Base-by-base conservation (phyloP, 2,113 vertebrate genomes). In the Istiophorus platypterus region DNA sequence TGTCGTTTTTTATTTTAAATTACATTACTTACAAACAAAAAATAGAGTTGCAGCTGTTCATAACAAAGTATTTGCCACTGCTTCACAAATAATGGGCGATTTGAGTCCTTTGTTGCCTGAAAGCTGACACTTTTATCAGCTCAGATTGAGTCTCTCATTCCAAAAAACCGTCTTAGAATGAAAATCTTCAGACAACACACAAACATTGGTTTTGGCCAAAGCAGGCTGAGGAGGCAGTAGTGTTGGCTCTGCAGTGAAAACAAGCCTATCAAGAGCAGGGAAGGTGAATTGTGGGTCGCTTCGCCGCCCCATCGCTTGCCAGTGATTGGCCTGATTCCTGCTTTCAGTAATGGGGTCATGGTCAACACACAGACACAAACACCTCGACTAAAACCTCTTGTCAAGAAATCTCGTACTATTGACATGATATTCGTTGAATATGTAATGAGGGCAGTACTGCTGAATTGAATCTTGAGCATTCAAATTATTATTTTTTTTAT, bases 161-260 rank as follows among this genome's bases (percentile, higher is more conserved):
- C 68, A 56, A 6, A 34, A 34, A 3, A 51, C 47, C 73, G 18
- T 76, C 66, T 80, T 39, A 24, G 61, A 85, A 39, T 15, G 56
- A 42, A 65, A 78, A 82, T 31, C 78, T 85, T 71, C 66, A 81
- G 67, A 76, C 67, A 76, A 69, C 52, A 78, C 66, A 26, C 69
- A 79, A 83, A 88, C 79, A 81, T 86, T 87, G 76, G 78, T 80
- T 57, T 72, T 86, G 85, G 85, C 85, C 85, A 77, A 24, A 29
- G 61, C 13, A 3, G 80, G 63, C 18, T 0, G 75, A 83, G 59
- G 76, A 80, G 78, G 37, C 80, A 17, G 69, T 22, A 71, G 7
- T 84, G 45, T 71, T 86, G 86, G 86, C 89, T 82, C 70, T 34
- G 61, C 54, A 37, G 42, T 57, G 34, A 57, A 82, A 75, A 76